Conservation (phyloP, 2,888 invertebrate genomes). For the Pterostichus madidus region DNA sequence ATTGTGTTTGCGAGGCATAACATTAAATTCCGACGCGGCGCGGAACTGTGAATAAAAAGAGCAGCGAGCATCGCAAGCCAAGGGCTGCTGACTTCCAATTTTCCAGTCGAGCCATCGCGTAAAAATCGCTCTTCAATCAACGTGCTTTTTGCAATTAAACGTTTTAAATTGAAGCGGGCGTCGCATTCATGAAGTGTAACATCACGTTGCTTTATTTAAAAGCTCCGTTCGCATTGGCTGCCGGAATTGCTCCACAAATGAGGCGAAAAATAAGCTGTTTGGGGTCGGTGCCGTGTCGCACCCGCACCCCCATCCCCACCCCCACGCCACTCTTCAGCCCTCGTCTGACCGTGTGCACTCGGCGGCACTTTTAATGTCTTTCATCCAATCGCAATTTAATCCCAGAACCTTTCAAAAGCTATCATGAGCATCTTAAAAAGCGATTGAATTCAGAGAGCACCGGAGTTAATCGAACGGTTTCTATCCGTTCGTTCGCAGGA, state of each 20-base stretch:
- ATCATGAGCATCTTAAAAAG: conserved; percentile 76
- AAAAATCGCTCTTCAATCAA: conserved; percentile 67
- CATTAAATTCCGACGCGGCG: neutral
- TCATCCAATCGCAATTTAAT: conserved; percentile 77
- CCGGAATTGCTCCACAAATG: conserved; percentile 76
- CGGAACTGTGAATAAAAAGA: conserved; percentile 7
- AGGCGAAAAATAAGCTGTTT: conserved; percentile 77
- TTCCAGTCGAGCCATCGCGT: conserved; percentile 65
- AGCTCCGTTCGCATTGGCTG: conserved; percentile 73
- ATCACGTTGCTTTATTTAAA: conserved; percentile 72
- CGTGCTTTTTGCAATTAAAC: conserved; percentile 68
- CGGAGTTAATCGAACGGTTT: conserved; percentile 54
- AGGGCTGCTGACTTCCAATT: conserved; percentile 59
- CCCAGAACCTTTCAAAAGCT: conserved; percentile 77
- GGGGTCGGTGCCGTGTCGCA: conserved; percentile 42
- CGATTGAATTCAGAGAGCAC: conserved; percentile 66
- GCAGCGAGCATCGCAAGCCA: neutral
- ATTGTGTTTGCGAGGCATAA: conserved; percentile 46
- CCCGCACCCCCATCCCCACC: conserved; percentile 2
- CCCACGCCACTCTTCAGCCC: neutral
- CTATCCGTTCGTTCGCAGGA: conserved; percentile 12
- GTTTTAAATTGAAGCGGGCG: conserved; percentile 66
- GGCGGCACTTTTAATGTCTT: conserved; percentile 76
- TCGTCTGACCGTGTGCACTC: conserved; percentile 69
- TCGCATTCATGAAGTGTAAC: conserved; percentile 67